Conservation (phyloP, 1,140 invertebrate genomes). For the Epicauta chinensis region DNA sequence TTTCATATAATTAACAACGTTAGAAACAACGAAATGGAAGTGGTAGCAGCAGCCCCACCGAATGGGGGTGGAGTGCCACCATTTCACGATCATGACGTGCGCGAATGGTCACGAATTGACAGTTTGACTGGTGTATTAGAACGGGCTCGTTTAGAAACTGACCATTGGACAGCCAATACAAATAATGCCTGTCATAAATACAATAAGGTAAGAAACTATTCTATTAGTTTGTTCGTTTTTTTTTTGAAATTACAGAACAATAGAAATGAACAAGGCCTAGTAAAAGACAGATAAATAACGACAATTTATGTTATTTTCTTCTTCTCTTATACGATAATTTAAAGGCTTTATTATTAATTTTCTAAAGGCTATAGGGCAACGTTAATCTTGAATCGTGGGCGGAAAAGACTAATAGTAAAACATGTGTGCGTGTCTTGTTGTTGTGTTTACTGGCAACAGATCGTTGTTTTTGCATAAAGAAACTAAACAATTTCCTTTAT, state of each 20-base stretch:
- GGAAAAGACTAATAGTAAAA: too few relatives aligned
- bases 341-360: background rate
- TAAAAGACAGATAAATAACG: background rate
- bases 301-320: background rate
- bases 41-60: constrained; percentile 44
- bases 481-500: too few relatives aligned
- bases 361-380: background rate
- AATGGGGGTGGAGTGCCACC: constrained; percentile 39
- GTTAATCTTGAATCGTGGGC: background rate
- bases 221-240: background rate
- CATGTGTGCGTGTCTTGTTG: too few relatives aligned
- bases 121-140: constrained; percentile 49
- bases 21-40: constrained; percentile 43
- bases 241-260: background rate
- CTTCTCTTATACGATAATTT: background rate
- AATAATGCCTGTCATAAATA: constrained; percentile 46
- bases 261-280: background rate
- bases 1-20: constrained; percentile 5
- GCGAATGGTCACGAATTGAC: constrained; percentile 50
- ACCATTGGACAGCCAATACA: constrained; percentile 47
- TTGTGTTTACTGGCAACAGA: too few relatives aligned
- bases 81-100: constrained; percentile 48
- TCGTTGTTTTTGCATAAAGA: too few relatives aligned
- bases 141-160: constrained; percentile 48
- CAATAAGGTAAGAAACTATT: constrained; percentile 45